Conservation (phyloP, 2,113 vertebrate species). For the Phylloscopus trochilus region DNA sequence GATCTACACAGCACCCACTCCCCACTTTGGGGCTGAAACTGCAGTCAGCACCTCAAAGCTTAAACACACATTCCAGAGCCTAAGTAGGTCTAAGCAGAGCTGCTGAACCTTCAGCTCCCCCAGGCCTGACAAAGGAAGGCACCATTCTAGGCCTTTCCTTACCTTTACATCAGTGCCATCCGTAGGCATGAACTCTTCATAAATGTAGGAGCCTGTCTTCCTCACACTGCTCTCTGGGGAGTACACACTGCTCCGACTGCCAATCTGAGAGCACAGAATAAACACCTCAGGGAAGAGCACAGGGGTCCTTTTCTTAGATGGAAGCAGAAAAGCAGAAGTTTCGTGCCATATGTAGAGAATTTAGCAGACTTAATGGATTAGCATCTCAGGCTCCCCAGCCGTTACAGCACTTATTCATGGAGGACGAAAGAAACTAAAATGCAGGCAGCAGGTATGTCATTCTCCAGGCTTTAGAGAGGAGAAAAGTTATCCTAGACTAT, state of each 20-base stretch:
- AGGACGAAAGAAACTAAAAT: not conserved
- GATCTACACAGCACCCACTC: not conserved
- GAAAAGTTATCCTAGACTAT: not conserved
- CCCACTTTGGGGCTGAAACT: not conserved
- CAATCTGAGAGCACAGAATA: slow-evolving; percentile 81
- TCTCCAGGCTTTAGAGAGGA: not conserved
- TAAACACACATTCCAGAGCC: not conserved
- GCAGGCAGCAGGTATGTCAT: not conserved
- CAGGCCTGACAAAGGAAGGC: not conserved
- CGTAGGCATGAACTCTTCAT: slow-evolving; percentile 99
- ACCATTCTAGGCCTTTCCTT: not conserved
- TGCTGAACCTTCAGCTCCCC: not conserved
- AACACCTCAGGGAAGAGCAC: not conserved
- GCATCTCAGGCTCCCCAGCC: not conserved
- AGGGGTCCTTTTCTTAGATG: not conserved
- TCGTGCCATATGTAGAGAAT: not conserved
- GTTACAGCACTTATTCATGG: not conserved
- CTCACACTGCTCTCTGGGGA: slow-evolving; percentile 97
- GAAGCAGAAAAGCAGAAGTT: not conserved
- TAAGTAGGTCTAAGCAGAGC: not conserved
- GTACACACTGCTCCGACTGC: slow-evolving; percentile 97
- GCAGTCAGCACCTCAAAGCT: not conserved
- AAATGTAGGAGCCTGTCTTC: slow-evolving; percentile 98
- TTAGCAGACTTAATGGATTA: accelerated
- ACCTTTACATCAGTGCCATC: slow-evolving; percentile 99